Base-by-base conservation (phyloP, 2,797 vertebrate species). In the Syndactyla subalaris region DNA sequence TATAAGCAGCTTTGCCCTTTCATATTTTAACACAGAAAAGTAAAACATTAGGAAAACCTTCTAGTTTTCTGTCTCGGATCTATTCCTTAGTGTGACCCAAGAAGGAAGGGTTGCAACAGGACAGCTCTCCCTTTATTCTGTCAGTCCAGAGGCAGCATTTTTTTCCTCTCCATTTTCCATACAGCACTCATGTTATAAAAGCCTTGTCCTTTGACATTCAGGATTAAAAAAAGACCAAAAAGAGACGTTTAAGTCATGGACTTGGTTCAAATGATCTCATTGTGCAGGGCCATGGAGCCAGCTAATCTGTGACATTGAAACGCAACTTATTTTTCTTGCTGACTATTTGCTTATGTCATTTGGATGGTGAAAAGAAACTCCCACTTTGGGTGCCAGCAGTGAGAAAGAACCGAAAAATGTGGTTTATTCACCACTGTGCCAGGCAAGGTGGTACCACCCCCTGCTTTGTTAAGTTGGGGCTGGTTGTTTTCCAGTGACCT, bases 251-350 rank as follows among this genome's bases (percentile, higher is more conserved):
- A 75, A 95, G 23, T 84, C 48, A 86, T 70, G 70, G 87, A 84
- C 39, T 88, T 92, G 70, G 61, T 91, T 94, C 95, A 96, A 91
- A 93, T 94, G 84, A 95, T 76, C 87, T 95, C 87, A 91, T 7
- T 94, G 76, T 87, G 59, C 82, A 59, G 61, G 36, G 82, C 75
- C 0, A 0, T 43, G 70, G 85, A 96, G 91, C 62, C 91, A 93
- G 91, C 87, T 93, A 79, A 96, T 92, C 93, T 92, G 73, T 81
- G 73, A 93, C 82, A 59, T 0, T 80, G 76, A 94, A 77, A 82
- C 52, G 55, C 65, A 83, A 83, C 43, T 87, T 62, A 72, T 29
- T 96, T 96, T 95, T 89, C 85, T 70, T 86, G 68, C 62, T 94
- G 89, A 46, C 58, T 93, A 17, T n/a, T 88, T 92, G 75, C 78